Evolutionary conservation across 2,113 vertebrate species (phyloP).

Genomic region (Vulpes lagopus): DNA sequence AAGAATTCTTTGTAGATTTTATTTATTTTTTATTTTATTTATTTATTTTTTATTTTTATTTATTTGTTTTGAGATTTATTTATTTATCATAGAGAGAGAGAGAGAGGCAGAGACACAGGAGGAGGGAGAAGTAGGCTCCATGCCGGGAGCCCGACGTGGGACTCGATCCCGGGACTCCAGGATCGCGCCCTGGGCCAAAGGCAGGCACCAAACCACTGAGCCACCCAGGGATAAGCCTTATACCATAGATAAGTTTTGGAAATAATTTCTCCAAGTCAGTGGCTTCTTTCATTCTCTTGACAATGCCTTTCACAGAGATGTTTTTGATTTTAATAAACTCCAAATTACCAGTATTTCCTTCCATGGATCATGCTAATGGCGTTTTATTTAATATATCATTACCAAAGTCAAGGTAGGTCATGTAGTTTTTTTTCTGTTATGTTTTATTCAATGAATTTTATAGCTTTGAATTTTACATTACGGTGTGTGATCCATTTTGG

Average conservation of each 20-base stretch:
- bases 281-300: neutral
- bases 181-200: too few species aligned
- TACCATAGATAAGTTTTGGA: neutral
- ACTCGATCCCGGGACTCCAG: too few species aligned
- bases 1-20: neutral
- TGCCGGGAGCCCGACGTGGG: too few species aligned
- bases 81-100: too few species aligned
- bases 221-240: neutral
- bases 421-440: neutral
- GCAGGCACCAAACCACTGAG: too few species aligned
- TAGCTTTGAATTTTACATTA: constrained; percentile 1
- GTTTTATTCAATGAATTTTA: constrained; percentile 34
- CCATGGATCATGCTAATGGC: neutral
- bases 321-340: neutral
- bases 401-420: neutral
- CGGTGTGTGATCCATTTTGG: neutral
- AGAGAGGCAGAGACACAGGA: too few species aligned
- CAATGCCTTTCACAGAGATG: neutral
- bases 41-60: too few species aligned
- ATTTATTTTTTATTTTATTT: too few species aligned
- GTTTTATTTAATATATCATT: neutral
- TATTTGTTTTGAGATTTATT: too few species aligned
- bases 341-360: neutral
- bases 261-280: neutral
- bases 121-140: too few species aligned